Evolutionary conservation across 2,797 vertebrate genomes (phyloP), one percentile per base, ranked within the genome.

Genomic region (Tragopan temminckii): DNA sequence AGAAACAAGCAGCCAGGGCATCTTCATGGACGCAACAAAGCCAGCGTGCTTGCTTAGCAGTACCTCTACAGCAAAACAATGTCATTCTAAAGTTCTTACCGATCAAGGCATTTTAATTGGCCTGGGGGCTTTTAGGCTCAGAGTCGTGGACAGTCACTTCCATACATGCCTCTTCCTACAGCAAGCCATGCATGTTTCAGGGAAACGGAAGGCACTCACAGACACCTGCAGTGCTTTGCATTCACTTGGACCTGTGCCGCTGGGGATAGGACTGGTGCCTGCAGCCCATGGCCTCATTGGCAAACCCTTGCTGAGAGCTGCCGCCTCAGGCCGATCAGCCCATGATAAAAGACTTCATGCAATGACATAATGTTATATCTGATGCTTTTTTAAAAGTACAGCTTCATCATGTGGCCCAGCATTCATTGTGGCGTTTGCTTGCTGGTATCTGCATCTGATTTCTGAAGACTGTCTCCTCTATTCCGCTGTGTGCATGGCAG

Each of bases 21-120:
- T 62, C 40, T n/a, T 53, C 78, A 11, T 0, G 0, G 11, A 38
- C 19, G 52, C 1, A 3, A 7, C 29, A 10, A 74, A 76, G 46
- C 38, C 19, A 2, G 1, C 45, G 33, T 68, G 33, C 40, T 67
- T 11, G 7, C 80, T 76, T 7, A 24, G 53, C 66, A 53, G 61
- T 14, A 42, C 38, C 27, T 40, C 27, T 31, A 18, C 29, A 20
- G 38, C 27, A 42, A 27, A 61, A 38, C 7, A 38, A 7, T 11
- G 12, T 29, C 7, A 61, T 42, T 19, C 12, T 10, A 5, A 85
- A 63, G 40, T 74, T 72, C 18, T 24, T 64, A 19, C 31, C 35
- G 24, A 4, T 19, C 0, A 0, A 66, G 3, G 13, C 0, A 0
- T 53, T 75, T 83, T 9, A 46, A 36, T 25, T 64, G 77, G 20